Evolutionary conservation across 2,888 invertebrate species (phyloP).

Genomic region (Galeruca laticollis): DNA sequence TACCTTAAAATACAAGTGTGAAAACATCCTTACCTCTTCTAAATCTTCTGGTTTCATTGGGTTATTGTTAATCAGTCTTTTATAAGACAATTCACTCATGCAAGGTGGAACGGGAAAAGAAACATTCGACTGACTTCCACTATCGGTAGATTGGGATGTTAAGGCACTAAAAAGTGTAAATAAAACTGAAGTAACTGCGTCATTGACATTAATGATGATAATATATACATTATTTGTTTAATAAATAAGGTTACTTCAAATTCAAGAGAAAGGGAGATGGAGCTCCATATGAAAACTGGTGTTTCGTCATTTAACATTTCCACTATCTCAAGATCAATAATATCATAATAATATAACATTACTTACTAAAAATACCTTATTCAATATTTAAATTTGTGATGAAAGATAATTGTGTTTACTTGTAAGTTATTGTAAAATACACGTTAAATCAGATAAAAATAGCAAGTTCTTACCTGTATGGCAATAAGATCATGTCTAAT

Average conservation of each 20-base stretch:
- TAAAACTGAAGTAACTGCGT: constrained; percentile 7
- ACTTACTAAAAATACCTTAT: too few species aligned
- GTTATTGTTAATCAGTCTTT: constrained; percentile 79
- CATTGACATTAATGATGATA: too few species aligned
- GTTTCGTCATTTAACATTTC: too few species aligned
- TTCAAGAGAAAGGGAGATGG: too few species aligned
- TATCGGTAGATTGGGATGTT: constrained; percentile 54
- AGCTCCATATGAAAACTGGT: too few species aligned
- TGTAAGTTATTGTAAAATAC: background rate
- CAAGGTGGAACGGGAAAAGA: constrained; percentile 77
- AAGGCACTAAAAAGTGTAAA: constrained; percentile 61
- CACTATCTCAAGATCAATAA: too few species aligned
- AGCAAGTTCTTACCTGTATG: constrained; percentile 78
- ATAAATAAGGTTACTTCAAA: too few species aligned
- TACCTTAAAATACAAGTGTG: background rate
- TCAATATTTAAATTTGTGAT: too few species aligned
- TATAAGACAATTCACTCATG: constrained; percentile 81
- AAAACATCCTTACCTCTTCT: constrained; percentile 74
- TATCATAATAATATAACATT: too few species aligned
- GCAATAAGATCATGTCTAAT: constrained; percentile 85
- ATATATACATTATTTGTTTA: too few species aligned
- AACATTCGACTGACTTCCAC: constrained; percentile 49
- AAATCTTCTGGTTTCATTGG: constrained; percentile 82
- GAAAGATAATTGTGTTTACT: too few species aligned
- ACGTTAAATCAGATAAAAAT: background rate